A percentile compares a stretch with the other conserved stretches of the same genome.
Evolutionary conservation across 2,113 vertebrate genomes (phyloP).

Genomic region (Orthonyx spaldingii): DNA sequence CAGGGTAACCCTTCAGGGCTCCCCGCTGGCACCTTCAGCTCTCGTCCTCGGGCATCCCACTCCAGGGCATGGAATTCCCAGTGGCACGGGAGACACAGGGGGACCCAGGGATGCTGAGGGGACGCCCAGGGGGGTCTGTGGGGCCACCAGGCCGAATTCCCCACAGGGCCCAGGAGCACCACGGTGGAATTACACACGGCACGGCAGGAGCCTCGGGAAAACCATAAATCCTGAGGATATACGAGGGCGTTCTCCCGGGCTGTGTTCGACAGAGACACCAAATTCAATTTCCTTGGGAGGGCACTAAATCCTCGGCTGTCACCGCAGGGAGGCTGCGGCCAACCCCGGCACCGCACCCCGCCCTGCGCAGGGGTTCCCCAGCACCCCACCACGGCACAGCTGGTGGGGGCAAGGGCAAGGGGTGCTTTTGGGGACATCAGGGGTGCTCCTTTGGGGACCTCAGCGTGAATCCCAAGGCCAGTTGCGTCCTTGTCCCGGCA

Average conservation of each 20-base stretch:
- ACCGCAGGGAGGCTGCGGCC: background rate
- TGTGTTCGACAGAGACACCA: constrained; percentile 70
- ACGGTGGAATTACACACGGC: background rate
- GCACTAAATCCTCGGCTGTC: constrained; percentile 60
- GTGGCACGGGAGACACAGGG: accelerated
- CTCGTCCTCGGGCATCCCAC: accelerated
- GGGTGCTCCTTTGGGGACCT: background rate
- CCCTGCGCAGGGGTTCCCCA: accelerated
- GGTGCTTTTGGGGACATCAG: background rate
- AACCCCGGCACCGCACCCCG: accelerated
- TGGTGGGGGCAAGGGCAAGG: accelerated
- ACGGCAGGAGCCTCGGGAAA: background rate
- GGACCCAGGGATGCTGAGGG: accelerated
- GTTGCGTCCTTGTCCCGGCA: accelerated
- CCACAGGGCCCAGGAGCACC: accelerated
- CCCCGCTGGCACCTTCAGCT: accelerated
- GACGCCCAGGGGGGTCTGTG: background rate
- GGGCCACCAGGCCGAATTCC: accelerated
- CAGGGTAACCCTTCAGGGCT: accelerated
- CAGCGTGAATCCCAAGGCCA: accelerated
- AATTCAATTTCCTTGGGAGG: constrained; percentile 71
- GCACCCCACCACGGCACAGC: accelerated
- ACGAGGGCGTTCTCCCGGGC: constrained; percentile 28
- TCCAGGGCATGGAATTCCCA: accelerated
- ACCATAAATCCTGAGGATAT: constrained; percentile 67